A percentile compares a stretch with the other conserved stretches of the same genome.
Evolutionary conservation across 2,888 invertebrate genomes (phyloP).

Genomic region (Saturnia japonica): DNA sequence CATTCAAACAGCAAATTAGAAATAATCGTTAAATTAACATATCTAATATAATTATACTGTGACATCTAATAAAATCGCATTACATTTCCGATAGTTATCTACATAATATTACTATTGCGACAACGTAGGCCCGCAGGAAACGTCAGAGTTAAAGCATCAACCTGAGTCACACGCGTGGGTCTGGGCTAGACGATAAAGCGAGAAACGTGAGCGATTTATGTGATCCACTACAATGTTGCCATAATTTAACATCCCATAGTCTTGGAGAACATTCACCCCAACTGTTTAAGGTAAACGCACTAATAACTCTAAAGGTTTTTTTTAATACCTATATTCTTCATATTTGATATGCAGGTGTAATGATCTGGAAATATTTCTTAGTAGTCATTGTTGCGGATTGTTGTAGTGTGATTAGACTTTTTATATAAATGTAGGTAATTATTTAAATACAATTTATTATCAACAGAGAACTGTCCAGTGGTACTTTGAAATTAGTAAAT

Average conservation of each 20-base stretch:
- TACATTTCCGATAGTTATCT: constrained; percentile 40
- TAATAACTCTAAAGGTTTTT: constrained; percentile 2
- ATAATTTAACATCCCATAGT: constrained; percentile 25
- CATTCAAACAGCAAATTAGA: not conserved
- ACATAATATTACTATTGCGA: constrained; percentile 52
- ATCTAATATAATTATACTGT: not conserved
- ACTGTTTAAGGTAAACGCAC: constrained; percentile 22
- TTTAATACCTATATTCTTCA: not conserved
- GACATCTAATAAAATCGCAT: constrained; percentile 27
- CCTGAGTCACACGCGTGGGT: constrained; percentile 66
- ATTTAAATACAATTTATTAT: not conserved
- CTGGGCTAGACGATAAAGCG: constrained; percentile 53
- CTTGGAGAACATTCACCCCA: constrained; percentile 24
- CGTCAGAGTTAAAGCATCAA: constrained; percentile 41
- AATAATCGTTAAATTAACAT: not conserved
- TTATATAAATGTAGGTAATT: constrained; percentile 1
- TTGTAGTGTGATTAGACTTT: constrained; percentile 11
- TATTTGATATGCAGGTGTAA: constrained; percentile 12
- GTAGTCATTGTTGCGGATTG: not conserved
- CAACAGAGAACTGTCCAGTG: not conserved
- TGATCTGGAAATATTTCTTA: constrained; percentile 11
- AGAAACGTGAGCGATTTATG: constrained; percentile 59
- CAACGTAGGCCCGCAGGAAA: constrained; percentile 66
- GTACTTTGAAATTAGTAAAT: not conserved
- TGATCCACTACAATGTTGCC: constrained; percentile 38